Base-by-base conservation (phyloP, 2,113 vertebrate genomes). In the Dolichallabes microphthalmus region DNA sequence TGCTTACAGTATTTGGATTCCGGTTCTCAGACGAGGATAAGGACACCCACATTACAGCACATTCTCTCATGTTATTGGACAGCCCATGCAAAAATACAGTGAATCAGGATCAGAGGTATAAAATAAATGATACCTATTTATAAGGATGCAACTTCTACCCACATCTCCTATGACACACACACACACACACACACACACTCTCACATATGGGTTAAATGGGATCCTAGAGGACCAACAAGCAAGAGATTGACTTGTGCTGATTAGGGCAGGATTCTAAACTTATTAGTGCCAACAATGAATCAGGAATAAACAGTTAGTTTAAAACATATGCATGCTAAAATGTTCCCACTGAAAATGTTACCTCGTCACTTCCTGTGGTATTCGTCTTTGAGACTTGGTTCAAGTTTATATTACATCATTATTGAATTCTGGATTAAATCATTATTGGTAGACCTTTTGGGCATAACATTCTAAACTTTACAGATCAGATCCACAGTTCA, bases 271-370 rank as follows among this genome's bases (percentile, higher is more conserved):
- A 85, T 77, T 50, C 61, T 57, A 52, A 64, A 78, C 32, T 8
- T 86, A 55, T 27, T 61, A 25, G 4, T 50, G 57, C 13, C 20
- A 57, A 35, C 50, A 52, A 79, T 17, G 60, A 60, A 57, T 45
- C 45, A 64, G 52, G 19, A 25, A 74, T 78, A 35, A 80, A 39
- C 27, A 69, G 50, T 83, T 58, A 71, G 10, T 80, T 71, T 74
- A 27, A 81, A 87, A 80, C 35, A 69, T 57, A 61, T 80, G 52
- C 79, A 82, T 82, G 75, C 86, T 60, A 58, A 73, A 64, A 68
- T 12, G 39, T 30, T 75, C 78, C 82, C 82, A 66, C 52, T 39
- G 84, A 75, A 45, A 45, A 68, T 17, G 35, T 68, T 20, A 57
- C 27, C 77, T 45, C 20, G 27, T 68, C 39, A 64, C 81, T 63